phyloP scores from a whole-genome alignment of 2,797 vertebrate species.

The Podarcis siculus region DNA sequence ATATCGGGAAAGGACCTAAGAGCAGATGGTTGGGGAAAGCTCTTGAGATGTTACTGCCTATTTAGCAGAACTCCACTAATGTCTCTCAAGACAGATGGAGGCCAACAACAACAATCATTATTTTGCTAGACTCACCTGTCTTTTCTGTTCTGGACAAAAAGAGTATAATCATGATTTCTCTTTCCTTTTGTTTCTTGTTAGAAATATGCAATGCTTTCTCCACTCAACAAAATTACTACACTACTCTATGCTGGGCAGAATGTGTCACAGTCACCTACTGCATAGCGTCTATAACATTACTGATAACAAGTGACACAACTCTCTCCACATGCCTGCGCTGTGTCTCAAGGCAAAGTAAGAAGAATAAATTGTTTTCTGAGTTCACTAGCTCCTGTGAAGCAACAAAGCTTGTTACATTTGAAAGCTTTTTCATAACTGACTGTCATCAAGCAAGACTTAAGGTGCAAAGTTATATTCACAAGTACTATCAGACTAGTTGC shows the following conservation, averaged over 20 bases:
- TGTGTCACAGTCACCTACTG: not conserved
- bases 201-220: not conserved
- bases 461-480: no score
- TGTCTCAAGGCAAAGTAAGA: not conserved
- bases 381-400: not conserved
- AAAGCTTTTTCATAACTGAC: no score
- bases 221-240: no score
- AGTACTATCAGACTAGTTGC: not conserved
- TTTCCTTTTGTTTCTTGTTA: not conserved
- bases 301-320: not conserved
- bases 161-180: not conserved
- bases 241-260: not conserved
- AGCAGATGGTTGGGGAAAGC: not conserved
- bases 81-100: not conserved
- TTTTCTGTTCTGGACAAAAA: not conserved
- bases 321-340: no score
- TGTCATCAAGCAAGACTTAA: no score
- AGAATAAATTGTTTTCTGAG: not conserved
- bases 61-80: not conserved
- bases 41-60: slow-evolving; percentile 14
- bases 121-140: slow-evolving; percentile 2
- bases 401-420: no score
- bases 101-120: not conserved
- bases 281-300: not conserved
- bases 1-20: not conserved